Evolutionary conservation across 2,888 invertebrate genomes (phyloP), one percentile per base, ranked within the genome.

Genomic region (Erpobdella octoculata): DNA sequence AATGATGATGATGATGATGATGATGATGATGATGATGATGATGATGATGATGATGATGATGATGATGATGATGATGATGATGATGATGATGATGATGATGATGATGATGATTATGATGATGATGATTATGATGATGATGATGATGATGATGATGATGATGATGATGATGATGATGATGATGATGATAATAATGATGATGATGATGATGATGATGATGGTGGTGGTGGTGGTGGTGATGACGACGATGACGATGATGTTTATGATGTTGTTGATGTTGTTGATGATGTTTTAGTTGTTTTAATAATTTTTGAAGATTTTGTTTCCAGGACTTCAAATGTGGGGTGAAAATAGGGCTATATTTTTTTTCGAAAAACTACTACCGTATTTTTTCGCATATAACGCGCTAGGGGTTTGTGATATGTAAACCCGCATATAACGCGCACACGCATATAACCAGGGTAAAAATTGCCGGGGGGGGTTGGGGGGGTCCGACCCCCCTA

Each of bases 81-180:
- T 38, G 1, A 36, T 70, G 25, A 61, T 61, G 18, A 28, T 68
- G 9, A 28, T 68, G 12, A 69, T 6, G 37, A 70, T 37, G 61
- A 70, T 21, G 36, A 59, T 25, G 69, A 62, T 61, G 61, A 70
- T 18, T n/a, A 25, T 25, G 18, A 18, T 41, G 41, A 18, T 9
- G 59, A 59, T 64, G 38, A 66, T 66, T 36, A 66, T 66, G 66
- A 38, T 36, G 66, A 53, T 31, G 68, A 37, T 46, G 28, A 68
- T 62, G 61, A 58, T 58, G 41, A 41, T 41, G 48, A 6, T 67
- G 67, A 38, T 67, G 38, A n/a, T 31, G 33, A 18, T 41, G 41
- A 18, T 9, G 59, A 59, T 64, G 38, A 66, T 66, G 66, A 66
- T 66, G 66, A 38, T 36, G 66, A 53, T 31, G 68, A 37, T 46